Evolutionary conservation across 2,113 vertebrate genomes (phyloP).

Genomic region (Micronycteris hirsuta): DNA sequence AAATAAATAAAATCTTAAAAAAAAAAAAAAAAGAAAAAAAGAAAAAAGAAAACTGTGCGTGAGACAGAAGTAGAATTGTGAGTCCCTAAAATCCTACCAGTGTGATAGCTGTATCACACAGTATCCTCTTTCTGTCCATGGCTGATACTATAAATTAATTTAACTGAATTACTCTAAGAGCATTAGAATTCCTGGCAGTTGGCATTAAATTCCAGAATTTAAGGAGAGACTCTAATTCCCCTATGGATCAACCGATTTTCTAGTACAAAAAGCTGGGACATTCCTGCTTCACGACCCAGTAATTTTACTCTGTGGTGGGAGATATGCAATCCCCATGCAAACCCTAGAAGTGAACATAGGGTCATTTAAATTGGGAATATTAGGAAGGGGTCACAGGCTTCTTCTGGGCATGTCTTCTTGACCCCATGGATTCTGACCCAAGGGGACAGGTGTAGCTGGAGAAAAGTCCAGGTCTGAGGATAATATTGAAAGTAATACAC

Average conservation of each 20-base stretch:
- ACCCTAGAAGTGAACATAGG: neutral
- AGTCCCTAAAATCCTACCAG: neutral
- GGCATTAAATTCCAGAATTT: neutral
- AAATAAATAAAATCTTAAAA: too few species aligned
- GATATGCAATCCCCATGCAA: neutral
- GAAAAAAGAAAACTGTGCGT: neutral
- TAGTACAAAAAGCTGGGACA: neutral
- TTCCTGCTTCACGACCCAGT: neutral
- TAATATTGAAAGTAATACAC: neutral
- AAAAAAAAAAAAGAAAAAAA: too few species aligned
- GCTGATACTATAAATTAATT: neutral
- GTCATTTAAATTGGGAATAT: neutral
- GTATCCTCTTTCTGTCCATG: neutral
- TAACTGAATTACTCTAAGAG: neutral
- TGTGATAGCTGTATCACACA: neutral
- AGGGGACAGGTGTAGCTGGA: neutral
- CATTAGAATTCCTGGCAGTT: neutral
- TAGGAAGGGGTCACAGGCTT: neutral
- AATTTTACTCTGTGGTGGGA: neutral
- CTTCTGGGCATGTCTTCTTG: neutral
- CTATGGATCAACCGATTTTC: neutral
- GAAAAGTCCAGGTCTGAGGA: neutral
- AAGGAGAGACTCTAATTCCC: neutral
- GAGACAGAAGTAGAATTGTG: neutral
- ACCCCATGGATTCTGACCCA: neutral